These are phyloP conservation scores for rat (Rattus norvegicus) DNA, from an alignment of 2,113 vertebrate genomes.

Conservation along the genomic window DNA sequence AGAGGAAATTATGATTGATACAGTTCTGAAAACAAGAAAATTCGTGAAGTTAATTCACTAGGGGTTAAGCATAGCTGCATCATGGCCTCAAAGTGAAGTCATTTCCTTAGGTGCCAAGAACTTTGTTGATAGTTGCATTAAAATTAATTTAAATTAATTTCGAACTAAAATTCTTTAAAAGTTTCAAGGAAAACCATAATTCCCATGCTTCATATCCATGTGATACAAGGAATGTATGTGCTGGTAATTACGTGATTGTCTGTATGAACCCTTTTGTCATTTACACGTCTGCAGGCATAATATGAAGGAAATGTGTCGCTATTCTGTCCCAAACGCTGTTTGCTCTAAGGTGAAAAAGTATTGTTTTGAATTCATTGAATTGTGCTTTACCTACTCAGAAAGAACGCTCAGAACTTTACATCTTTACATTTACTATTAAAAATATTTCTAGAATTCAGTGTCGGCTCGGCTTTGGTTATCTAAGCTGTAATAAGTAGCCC, in stretches of 20 bases:
- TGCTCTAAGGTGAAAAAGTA: conserved; percentile 15
- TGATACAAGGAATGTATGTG: not conserved
- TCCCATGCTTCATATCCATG: not conserved
- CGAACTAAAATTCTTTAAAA: not conserved
- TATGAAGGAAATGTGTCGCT: conserved; percentile 16
- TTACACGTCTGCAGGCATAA: not conserved
- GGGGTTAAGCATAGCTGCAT: not conserved
- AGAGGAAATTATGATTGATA: not conserved
- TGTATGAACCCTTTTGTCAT: not conserved
- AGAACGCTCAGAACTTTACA: not conserved
- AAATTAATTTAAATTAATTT: not conserved
- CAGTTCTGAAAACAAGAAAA: not conserved
- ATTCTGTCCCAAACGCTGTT: not conserved
- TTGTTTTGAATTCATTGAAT: conserved; percentile 17
- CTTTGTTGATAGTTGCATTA: not conserved
- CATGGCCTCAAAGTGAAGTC: not conserved
- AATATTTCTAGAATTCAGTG: conserved; percentile 37
- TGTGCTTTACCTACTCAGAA: not conserved
- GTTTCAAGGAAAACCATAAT: not conserved
- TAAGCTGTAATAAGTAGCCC: conserved; percentile 86
- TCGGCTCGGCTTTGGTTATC: conserved; percentile 81
- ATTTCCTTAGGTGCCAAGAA: conserved; percentile 5
- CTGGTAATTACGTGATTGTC: not conserved
- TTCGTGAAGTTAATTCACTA: not conserved
- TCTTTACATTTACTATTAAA: conserved; percentile 52